These are phyloP conservation scores for Chionoecetes opilio DNA, from an alignment of 1,140 invertebrate genomes.

Conservation along the genomic window DNA sequence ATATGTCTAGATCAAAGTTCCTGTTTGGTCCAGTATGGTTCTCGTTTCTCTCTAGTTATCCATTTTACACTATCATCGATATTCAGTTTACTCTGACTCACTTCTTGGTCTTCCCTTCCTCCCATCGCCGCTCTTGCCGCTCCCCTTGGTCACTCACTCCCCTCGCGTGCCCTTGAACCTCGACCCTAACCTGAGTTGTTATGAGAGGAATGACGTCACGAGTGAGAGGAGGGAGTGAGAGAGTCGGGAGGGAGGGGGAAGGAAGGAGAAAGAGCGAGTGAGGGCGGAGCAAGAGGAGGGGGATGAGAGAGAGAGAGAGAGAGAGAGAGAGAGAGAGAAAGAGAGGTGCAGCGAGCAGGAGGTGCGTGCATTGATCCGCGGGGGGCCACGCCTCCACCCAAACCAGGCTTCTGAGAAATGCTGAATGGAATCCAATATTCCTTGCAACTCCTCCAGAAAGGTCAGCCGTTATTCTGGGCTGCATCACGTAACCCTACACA, in stretches of 20 bases:
- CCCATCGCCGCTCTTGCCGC: too few species aligned
- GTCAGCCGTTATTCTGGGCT: neutral
- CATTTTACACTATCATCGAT: neutral
- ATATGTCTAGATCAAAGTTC: neutral
- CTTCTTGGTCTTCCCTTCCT: neutral
- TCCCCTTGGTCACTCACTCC: neutral
- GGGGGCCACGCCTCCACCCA: neutral
- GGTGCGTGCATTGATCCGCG: neutral
- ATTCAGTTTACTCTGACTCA: neutral
- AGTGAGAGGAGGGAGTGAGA: neutral
- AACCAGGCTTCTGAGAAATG: neutral
- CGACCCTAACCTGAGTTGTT: neutral
- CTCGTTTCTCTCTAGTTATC: neutral
- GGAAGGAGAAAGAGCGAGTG: neutral
- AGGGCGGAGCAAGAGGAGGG: neutral
- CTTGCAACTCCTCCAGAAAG: neutral
- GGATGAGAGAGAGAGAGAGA: neutral
- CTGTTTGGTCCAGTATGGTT: neutral
- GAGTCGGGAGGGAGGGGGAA: neutral
- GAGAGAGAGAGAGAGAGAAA: constrained; percentile 18
- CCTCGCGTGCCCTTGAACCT: neutral
- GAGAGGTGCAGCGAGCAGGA: neutral
- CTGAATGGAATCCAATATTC: constrained; percentile 11
- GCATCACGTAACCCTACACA: neutral
- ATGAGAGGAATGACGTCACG: neutral